Conservation (phyloP, 2,888 invertebrate genomes). For the Alsophila aescularia region DNA sequence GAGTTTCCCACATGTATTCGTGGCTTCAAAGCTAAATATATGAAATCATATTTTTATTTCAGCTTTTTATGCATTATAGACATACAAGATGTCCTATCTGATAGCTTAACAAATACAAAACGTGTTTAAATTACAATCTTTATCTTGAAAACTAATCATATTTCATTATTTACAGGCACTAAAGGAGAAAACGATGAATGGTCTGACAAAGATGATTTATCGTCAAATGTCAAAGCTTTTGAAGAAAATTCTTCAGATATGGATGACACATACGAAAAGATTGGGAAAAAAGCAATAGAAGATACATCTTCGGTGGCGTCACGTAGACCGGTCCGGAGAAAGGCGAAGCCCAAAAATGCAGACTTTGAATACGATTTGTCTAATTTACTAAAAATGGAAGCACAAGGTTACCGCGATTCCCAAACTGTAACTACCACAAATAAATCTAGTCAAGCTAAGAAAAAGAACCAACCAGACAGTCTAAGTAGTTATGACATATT, state of each 20-base stretch:
- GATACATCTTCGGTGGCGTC: constrained; percentile 57
- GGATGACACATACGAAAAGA: constrained; percentile 69
- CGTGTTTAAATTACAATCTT: not conserved
- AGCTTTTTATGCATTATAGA: no score
- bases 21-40: no score
- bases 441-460: constrained; percentile 62
- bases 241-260: constrained; percentile 81
- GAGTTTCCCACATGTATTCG: no score
- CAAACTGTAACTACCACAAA: constrained; percentile 47
- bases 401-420: constrained; percentile 76
- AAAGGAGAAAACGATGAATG: constrained; percentile 51
- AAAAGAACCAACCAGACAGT: constrained; percentile 56
- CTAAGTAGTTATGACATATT: constrained; percentile 55
- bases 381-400: constrained; percentile 81
- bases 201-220: constrained; percentile 56
- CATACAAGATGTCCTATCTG: no score
- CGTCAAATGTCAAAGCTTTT: constrained; percentile 60
- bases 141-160: not conserved
- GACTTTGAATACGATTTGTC: constrained; percentile 90
- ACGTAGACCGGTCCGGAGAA: constrained; percentile 86
- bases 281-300: constrained; percentile 50
- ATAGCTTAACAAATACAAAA: no score
- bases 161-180: constrained; percentile 54
- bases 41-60: no score
- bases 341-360: constrained; percentile 86